A percentile compares a stretch with the other conserved stretches of the same genome.
Evolutionary conservation across 2,888 invertebrate species (phyloP).

Genomic region (Nudaria mundana): DNA sequence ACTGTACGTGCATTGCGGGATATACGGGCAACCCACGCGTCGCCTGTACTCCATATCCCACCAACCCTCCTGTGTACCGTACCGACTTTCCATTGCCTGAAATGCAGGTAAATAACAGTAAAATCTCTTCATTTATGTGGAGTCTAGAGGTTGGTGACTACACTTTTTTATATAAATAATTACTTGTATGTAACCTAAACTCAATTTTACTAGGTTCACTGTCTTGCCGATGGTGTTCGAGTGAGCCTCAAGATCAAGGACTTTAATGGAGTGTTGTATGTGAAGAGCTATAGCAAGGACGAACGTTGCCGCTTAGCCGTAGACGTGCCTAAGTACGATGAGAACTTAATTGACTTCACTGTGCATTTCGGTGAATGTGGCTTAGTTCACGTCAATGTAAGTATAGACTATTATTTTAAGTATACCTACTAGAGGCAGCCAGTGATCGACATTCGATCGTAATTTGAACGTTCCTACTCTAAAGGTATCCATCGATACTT

Average conservation of each 20-base stretch:
- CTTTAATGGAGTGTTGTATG: slow-evolving; percentile 95
- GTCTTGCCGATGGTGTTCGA: slow-evolving; percentile 94
- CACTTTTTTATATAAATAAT: too few relatives aligned
- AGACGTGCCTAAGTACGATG: slow-evolving; percentile 86
- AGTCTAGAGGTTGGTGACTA: background rate
- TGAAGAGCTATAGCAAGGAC: slow-evolving; percentile 96
- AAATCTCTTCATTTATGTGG: background rate
- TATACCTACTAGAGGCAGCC: background rate
- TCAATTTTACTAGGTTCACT: slow-evolving; percentile 85
- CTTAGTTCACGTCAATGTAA: slow-evolving; percentile 93
- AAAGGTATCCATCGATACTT: too few relatives aligned
- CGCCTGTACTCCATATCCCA: slow-evolving; percentile 83
- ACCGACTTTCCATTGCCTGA: slow-evolving; percentile 93
- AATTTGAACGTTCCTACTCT: too few relatives aligned
- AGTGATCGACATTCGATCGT: too few relatives aligned
- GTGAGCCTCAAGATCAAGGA: slow-evolving; percentile 90
- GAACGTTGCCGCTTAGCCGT: slow-evolving; percentile 92
- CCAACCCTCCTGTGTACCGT: slow-evolving; percentile 67
- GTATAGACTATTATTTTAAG: slow-evolving; percentile 39
- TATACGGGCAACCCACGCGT: slow-evolving; percentile 88
- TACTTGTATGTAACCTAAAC: too few relatives aligned
- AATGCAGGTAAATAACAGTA: slow-evolving; percentile 77
- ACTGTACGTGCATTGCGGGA: slow-evolving; percentile 89
- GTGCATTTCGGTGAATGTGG: slow-evolving; percentile 96
- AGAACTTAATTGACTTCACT: slow-evolving; percentile 89